A percentile compares a stretch with the other conserved stretches of the same genome.
phyloP scores from a whole-genome alignment of 2,888 invertebrate genomes.

The Cataglyphis altisquamis region DNA sequence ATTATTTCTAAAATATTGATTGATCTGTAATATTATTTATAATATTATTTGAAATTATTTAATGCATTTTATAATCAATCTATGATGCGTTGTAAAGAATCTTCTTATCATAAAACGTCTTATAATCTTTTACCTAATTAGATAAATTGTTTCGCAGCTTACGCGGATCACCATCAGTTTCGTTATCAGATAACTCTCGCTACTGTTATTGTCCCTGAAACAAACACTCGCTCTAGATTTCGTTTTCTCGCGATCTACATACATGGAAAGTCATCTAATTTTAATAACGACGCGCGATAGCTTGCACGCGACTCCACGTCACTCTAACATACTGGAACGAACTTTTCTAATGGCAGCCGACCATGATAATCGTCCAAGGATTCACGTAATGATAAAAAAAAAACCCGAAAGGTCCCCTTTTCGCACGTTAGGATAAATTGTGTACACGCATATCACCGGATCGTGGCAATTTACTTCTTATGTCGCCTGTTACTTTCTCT shows the following conservation, averaged over 20 bases:
- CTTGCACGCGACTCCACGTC: conserved; percentile 20
- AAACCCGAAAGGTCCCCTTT: conserved; percentile 26
- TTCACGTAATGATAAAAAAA: conserved; percentile 22
- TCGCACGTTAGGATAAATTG: conserved; percentile 56
- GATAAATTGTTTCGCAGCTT: not conserved
- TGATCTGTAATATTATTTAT: not conserved
- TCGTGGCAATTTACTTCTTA: conserved; percentile 73
- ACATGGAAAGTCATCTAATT: conserved; percentile 22
- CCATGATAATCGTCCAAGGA: conserved; percentile 24
- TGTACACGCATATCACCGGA: conserved; percentile 60
- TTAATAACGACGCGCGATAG: conserved; percentile 24
- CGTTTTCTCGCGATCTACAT: conserved; percentile 52
- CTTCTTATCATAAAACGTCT: not conserved
- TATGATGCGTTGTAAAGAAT: not conserved
- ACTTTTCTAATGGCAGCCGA: conserved; percentile 24
- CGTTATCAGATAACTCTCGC: conserved; percentile 5
- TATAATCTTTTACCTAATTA: conserved; percentile 25
- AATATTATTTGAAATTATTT: not conserved
- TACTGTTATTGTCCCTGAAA: conserved; percentile 11
- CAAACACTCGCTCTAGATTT: conserved; percentile 50
- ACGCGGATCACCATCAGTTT: conserved; percentile 39
- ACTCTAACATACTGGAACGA: conserved; percentile 15
- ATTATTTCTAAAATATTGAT: not conserved
- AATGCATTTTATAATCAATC: not conserved
- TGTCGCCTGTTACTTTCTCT: conserved; percentile 73